Evolutionary conservation across 2,797 vertebrate species (phyloP).

Genomic region (Etheostoma nigrum): DNA sequence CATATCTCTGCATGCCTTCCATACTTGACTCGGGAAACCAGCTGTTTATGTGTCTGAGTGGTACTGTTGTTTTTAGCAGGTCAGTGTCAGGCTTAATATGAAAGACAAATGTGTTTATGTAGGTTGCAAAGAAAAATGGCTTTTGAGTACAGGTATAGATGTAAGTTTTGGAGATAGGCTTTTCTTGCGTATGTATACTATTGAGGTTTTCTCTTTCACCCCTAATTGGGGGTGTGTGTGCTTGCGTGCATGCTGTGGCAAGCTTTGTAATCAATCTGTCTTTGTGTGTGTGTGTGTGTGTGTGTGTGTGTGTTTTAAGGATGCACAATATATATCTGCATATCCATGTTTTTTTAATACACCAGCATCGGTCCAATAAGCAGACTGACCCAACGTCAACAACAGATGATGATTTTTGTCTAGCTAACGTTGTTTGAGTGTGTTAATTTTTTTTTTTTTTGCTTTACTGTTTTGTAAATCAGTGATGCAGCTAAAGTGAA

Average conservation of each 20-base stretch:
- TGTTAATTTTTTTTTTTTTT: too few relatives aligned
- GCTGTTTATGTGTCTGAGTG: slow-evolving; percentile 23
- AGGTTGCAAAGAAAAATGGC: slow-evolving; percentile 8
- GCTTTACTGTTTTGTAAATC: too few relatives aligned
- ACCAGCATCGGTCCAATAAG: too few relatives aligned
- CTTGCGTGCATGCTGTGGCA: background rate
- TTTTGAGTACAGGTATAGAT: slow-evolving; percentile 7
- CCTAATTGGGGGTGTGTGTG: slow-evolving; percentile 24
- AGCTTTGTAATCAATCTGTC: slow-evolving; percentile 45
- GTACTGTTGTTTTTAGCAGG: slow-evolving; percentile 23
- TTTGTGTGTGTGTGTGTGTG: slow-evolving; percentile 1
- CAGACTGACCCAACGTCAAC: too few relatives aligned
- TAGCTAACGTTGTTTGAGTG: too few relatives aligned
- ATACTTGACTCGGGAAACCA: slow-evolving; percentile 13
- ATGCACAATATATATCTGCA: too few relatives aligned
- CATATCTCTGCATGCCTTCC: slow-evolving; percentile 36
- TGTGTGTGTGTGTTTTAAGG: too few relatives aligned
- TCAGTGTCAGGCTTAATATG: slow-evolving; percentile 5
- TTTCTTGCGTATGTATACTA: background rate
- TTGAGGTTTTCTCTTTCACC: slow-evolving; percentile 15
- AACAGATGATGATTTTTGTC: too few relatives aligned
- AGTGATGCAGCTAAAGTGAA: too few relatives aligned
- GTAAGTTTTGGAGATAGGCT: background rate
- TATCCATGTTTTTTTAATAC: too few relatives aligned
- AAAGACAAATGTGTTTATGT: background rate